Base-by-base conservation (phyloP, 2,113 vertebrate species). In the Austrofundulus limnaeus region DNA sequence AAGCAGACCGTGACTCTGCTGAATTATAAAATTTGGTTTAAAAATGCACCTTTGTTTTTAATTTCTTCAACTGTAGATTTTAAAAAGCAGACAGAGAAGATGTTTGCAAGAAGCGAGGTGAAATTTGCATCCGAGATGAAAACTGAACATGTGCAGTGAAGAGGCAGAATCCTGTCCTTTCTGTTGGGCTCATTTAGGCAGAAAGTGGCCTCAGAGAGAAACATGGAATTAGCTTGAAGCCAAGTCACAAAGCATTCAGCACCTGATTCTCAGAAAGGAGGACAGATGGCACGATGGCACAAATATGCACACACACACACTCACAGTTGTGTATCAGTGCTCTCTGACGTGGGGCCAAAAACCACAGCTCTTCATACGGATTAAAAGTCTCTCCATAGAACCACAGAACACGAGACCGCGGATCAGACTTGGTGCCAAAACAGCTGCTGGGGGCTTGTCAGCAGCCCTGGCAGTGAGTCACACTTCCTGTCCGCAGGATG, bases 231-330 rank as follows among this genome's bases (percentile, higher is more conserved):
- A 85, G 81, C 83, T 61, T 63, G 45, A 48, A 83, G 85, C 81
- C 85, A 87, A 85, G 78, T 77, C 62, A 60, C 75, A 77, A 80
- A 88, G 80, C 79, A 70, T 78, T 75, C 78, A 28, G 79, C 83
- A 87, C 83, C 87, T 86, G 83, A 85, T 85, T 81, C 77, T 67
- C 70, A 58, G 72, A 68, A 11, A 46, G n/a, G 46, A 54, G 80
- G 84, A 86, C 89, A 90, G 89, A 90, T 88, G 89, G 89, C 66
- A 74, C 41, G 52, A 69, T 84, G 83, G 81, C 81, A 81, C 70
- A 66, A 77, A 75, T 69, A 85, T 69, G 65, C 64, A 19, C 48
- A 63, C 59, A 42, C 20, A 43, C 59, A 60, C 24, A 53, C 51
- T 72, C 56, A 64, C 25, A 70, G 10, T 12, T 45, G 16, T 48